phyloP scores from a whole-genome alignment of 2,797 vertebrate species.

The Philypnodon macrostomus region DNA sequence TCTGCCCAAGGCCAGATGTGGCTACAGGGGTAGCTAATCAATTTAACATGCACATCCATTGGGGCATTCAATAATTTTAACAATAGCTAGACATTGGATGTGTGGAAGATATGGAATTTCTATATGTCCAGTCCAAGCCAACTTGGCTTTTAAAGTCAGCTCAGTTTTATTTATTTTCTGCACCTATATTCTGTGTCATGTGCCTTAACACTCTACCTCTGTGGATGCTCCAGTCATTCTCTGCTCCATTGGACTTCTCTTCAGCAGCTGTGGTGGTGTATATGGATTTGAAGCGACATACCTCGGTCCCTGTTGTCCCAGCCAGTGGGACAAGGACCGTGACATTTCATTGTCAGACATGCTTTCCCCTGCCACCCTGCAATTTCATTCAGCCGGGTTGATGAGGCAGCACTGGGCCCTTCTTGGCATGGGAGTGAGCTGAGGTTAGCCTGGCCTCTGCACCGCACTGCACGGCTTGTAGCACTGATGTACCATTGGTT shows the following conservation, averaged over 20 bases:
- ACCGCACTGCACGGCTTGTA: constrained; percentile 70
- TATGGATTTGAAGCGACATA: constrained; percentile 66
- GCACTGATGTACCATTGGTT: constrained; percentile 50
- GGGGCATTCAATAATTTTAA: no score
- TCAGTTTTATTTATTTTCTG: no score
- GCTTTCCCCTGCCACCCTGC: constrained; percentile 73
- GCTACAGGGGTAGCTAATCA: no score
- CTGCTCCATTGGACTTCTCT: constrained; percentile 35
- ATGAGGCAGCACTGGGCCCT: constrained; percentile 75
- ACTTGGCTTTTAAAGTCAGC: no score
- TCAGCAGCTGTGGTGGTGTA: constrained; percentile 57
- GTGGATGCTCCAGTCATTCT: constrained; percentile 25
- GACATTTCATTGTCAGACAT: constrained; percentile 76
- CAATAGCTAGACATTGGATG: no score
- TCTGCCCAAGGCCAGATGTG: no score
- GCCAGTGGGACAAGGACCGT: constrained; percentile 62
- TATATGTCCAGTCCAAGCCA: no score
- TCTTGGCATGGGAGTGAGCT: constrained; percentile 66
- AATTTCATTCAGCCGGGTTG: constrained; percentile 74
- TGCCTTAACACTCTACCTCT: constrained; percentile 10
- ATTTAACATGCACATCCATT: no score
- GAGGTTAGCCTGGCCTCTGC: constrained; percentile 57
- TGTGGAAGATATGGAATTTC: no score
- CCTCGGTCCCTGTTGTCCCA: constrained; percentile 57
- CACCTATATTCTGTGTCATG: constrained; percentile 1